phyloP scores from a whole-genome alignment of 2,113 vertebrate species.

The Casuarius casuarius region DNA sequence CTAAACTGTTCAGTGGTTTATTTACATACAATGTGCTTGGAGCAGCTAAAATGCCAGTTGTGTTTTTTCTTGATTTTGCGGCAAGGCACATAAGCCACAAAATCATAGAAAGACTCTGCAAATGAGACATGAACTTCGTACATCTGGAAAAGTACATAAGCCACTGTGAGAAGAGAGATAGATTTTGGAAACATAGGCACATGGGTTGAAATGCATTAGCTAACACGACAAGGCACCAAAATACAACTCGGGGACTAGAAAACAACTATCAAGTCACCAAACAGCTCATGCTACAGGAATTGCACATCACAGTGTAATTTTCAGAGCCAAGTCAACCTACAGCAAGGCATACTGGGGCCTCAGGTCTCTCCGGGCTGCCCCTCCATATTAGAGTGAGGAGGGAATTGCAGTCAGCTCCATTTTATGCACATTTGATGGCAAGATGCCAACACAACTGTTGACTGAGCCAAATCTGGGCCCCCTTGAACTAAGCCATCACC shows the following conservation, averaged over 20 bases:
- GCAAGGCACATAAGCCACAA: background rate
- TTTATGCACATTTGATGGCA: slow-evolving; percentile 65
- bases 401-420: slow-evolving; percentile 63
- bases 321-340: background rate
- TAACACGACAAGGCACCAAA: slow-evolving; percentile 19
- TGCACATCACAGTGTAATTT: background rate
- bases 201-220: background rate
- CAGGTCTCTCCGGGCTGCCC: background rate
- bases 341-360: background rate
- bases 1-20: slow-evolving; percentile 63
- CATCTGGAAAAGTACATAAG: background rate
- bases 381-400: slow-evolving; percentile 38
- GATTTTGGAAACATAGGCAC: slow-evolving; percentile 6
- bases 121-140: background rate
- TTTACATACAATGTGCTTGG: slow-evolving; percentile 62
- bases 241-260: background rate
- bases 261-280: background rate
- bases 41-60: slow-evolving; percentile 64
- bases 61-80: slow-evolving; percentile 50
- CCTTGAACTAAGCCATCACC: slow-evolving; percentile 67
- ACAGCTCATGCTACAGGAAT: background rate
- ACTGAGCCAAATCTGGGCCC: slow-evolving; percentile 69
- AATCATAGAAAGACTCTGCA: background rate
- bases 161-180: background rate
- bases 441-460: slow-evolving; percentile 50